These are phyloP conservation scores for Neodiprion fabricii DNA, from an alignment of 1,140 invertebrate genomes.

Conservation along the genomic window DNA sequence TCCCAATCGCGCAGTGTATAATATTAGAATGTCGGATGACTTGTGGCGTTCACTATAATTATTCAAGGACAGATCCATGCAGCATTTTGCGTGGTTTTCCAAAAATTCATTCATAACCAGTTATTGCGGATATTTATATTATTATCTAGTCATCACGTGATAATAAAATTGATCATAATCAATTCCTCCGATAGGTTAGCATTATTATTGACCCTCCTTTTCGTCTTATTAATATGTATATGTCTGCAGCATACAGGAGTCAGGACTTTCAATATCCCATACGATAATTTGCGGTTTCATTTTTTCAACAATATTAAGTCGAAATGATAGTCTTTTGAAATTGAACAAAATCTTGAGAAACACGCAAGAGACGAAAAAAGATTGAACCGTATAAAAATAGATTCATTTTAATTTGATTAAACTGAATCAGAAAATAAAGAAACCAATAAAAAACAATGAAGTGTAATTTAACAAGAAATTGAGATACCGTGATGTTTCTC, in stretches of 20 bases:
- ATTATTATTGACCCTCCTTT: not conserved
- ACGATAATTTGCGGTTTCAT: not conserved
- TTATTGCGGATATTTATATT: slow-evolving; percentile 58
- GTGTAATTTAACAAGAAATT: no score
- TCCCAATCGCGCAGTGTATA: slow-evolving; percentile 13
- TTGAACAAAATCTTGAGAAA: not conserved
- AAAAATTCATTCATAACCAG: slow-evolving; percentile 45
- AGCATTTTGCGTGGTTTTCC: slow-evolving; percentile 36
- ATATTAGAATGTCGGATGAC: slow-evolving; percentile 28
- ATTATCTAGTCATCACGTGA: slow-evolving; percentile 59
- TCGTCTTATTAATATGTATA: no score
- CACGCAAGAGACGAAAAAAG: not conserved
- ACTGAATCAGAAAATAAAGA: no score
- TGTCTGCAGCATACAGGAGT: not conserved
- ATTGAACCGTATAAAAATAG: no score
- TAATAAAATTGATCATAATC: slow-evolving; percentile 60
- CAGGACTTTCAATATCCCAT: not conserved
- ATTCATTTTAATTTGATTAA: no score
- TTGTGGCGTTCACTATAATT: slow-evolving; percentile 25
- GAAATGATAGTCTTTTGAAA: not conserved
- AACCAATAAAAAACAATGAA: no score
- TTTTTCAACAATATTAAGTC: not conserved
- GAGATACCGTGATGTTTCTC: no score
- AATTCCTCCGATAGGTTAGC: slow-evolving; percentile 15
- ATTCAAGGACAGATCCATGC: slow-evolving; percentile 17